Conservation (phyloP, 35 echinoderm and acorn worm species). For the Anneissia japonica region DNA sequence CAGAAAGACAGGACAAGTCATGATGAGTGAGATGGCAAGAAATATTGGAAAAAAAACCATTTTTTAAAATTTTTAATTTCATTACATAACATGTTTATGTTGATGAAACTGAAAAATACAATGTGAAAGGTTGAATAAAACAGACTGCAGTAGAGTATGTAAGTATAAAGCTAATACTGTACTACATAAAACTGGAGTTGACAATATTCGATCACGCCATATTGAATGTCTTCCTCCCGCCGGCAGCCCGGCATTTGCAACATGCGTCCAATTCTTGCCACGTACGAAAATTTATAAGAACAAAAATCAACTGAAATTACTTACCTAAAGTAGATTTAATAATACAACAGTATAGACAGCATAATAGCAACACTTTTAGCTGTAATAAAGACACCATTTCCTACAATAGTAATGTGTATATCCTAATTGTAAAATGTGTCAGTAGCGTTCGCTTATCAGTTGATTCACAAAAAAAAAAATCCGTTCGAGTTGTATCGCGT, state of each 20-base stretch:
- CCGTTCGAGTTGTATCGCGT: neutral
- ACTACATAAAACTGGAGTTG: too few species aligned
- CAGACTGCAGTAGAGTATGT: too few species aligned
- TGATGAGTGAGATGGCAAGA: too few species aligned
- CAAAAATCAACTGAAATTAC: neutral
- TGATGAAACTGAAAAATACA: too few species aligned
- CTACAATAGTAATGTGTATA: neutral
- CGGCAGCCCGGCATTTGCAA: too few species aligned
- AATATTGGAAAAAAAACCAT: too few species aligned
- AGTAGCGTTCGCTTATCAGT: neutral
- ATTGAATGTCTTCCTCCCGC: neutral
- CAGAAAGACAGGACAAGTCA: too few species aligned
- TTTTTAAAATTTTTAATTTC: too few species aligned
- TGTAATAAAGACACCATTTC: neutral
- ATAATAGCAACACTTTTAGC: neutral
- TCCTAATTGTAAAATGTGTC: neutral
- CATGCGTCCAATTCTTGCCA: neutral
- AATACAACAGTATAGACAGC: neutral
- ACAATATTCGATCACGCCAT: conserved; percentile 1
- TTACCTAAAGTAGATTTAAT: too few species aligned
- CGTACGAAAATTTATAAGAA: neutral
- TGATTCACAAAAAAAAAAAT: neutral
- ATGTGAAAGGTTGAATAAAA: too few species aligned
- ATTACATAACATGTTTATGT: too few species aligned
- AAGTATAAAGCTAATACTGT: too few species aligned